Percentiles rank a stretch among this genome's conserved stretches.
phyloP scores from a whole-genome alignment of 2,888 invertebrate species.

The Brenthis ino region DNA sequence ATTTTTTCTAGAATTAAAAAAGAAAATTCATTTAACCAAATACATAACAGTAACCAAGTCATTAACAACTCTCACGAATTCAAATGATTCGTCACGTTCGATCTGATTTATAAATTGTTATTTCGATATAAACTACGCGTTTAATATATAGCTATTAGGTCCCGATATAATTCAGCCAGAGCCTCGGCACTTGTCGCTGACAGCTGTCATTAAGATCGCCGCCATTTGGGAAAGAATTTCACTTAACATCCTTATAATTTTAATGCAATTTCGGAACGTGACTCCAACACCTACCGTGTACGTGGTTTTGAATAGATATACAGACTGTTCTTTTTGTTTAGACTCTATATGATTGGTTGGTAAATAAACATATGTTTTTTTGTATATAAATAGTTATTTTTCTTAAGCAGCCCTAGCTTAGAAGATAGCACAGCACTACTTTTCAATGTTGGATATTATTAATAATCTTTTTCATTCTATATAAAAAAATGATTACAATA shows the following conservation, averaged over 20 bases:
- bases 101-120: constrained; percentile 7
- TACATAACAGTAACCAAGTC: no score
- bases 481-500: no score
- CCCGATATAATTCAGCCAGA: constrained; percentile 45
- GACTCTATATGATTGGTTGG: no score
- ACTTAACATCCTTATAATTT: constrained; percentile 78
- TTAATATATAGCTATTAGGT: constrained; percentile 45
- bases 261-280: constrained; percentile 74
- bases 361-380: no score
- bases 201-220: constrained; percentile 47
- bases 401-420: no score
- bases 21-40: no score
- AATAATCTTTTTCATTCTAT: no score
- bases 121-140: constrained; percentile 13
- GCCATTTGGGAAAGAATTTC: constrained; percentile 57
- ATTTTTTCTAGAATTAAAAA: no score
- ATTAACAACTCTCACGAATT: no score
- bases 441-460: no score
- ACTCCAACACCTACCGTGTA: constrained; percentile 64
- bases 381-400: no score
- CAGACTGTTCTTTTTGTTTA: background rate
- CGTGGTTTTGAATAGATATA: constrained; percentile 41
- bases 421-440: no score
- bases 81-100: constrained; percentile 2
- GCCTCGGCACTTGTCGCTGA: constrained; percentile 42